These are phyloP conservation scores for Drosophila tani DNA, from an alignment of 1,140 invertebrate genomes.

Conservation along the genomic window DNA sequence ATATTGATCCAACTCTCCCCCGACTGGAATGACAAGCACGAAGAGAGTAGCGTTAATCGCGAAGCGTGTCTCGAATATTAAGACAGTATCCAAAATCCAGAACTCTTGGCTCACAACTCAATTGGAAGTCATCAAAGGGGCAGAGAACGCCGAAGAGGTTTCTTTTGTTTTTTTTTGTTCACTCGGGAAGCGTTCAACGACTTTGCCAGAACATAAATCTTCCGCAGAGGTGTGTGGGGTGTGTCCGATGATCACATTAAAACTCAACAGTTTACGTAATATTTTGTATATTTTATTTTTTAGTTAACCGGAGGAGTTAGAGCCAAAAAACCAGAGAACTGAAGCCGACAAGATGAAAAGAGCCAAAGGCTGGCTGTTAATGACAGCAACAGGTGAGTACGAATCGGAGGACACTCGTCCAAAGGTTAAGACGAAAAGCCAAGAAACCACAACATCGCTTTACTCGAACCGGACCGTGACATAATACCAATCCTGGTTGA, in stretches of 20 bases:
- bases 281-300: conserved; percentile 38
- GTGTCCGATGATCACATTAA: conserved; percentile 23
- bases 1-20: not conserved
- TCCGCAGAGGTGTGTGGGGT: conserved; percentile 8
- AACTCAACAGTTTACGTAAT: conserved; percentile 45
- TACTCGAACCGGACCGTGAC: conserved; percentile 29
- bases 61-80: conserved; percentile 20
- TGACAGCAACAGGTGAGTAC: conserved; percentile 74
- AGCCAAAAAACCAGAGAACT: conserved; percentile 31
- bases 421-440: conserved; percentile 5
- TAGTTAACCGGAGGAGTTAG: conserved; percentile 39
- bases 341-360: conserved; percentile 68
- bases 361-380: conserved; percentile 75
- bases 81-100: conserved; percentile 8
- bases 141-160: conserved; percentile 4
- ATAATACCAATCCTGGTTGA: conserved; percentile 38
- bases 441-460: conserved; percentile 25
- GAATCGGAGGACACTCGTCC: conserved; percentile 30
- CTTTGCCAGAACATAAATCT: conserved; percentile 51
- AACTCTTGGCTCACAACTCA: conserved; percentile 30
- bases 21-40: conserved; percentile 29
- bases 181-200: conserved; percentile 53
- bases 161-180: conserved; percentile 23
- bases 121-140: conserved; percentile 3
- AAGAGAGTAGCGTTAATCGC: conserved; percentile 44